Base-by-base conservation (phyloP, 2,888 invertebrate species). In the Himalopsyche japonica region DNA sequence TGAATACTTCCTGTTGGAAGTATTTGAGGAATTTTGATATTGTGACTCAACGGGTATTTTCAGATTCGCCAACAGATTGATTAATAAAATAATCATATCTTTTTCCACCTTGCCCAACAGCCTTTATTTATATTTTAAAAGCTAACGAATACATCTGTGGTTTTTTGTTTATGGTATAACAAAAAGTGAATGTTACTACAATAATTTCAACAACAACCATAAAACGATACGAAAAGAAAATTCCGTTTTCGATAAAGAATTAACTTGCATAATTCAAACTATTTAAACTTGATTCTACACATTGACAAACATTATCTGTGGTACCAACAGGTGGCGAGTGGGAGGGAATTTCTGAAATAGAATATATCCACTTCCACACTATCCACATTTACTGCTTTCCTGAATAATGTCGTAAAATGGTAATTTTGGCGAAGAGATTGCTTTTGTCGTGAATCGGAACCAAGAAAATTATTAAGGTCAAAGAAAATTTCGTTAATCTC, bases 241-340 rank as follows among this genome's bases (percentile, higher is more conserved):
- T 57, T 20, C 20, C 24, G 1, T 2, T 57, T 24, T 1, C 4
- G 27, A 30, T 27, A 70, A 30, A 27, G 30, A 30, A 64, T 24
- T 12, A 20, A 20, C 30, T 70, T 27, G 70, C n/a, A n/a, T n/a
- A 70, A 70, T 30, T 70, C 24, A 70, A 70, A 70, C 57, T 57
- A 57, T 57, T 57, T 24, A 10, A 15, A 20, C 10, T n/a, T 43
- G 57, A 57, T 20, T n/a, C 76, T 32, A 47, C 24, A 32, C 70
- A 83, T 70, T 83, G 76, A 70, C 79, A 79, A 70, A 80, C 43
- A 80, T 83, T 77, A 83, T 80, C 77, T 80, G 79, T 32, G 77
- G 37, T 48, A 30, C n/a, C 49, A 64, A 80, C 83, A 83, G 83
- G 80, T 83, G 83, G 80, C 64, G 77, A 47, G 43, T 18, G 37